Conservation (phyloP, 1,140 invertebrate genomes). For the Linepithema humile region DNA sequence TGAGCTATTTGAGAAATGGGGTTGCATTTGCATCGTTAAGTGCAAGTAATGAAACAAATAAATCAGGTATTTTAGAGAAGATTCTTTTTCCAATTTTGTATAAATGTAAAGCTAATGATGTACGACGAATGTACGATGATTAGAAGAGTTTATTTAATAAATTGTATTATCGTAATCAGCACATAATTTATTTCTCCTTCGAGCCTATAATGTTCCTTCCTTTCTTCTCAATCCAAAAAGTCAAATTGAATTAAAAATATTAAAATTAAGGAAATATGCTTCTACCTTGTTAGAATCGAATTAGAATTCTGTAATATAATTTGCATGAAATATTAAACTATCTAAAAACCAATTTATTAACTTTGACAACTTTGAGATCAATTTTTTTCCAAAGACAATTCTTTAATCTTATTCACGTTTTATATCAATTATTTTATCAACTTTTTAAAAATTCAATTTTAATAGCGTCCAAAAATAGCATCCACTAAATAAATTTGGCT, state of each 20-base stretch:
- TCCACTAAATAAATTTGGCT: too few relatives aligned
- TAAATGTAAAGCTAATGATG: conserved; percentile 78
- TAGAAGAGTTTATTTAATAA: conserved; percentile 78
- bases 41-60: conserved; percentile 20
- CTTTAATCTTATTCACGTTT: too few relatives aligned
- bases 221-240: background rate
- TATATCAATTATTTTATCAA: too few relatives aligned
- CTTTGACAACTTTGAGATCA: background rate
- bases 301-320: background rate
- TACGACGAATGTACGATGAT: conserved; percentile 18
- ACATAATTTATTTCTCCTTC: conserved; percentile 46
- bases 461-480: too few relatives aligned
- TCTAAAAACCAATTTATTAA: background rate
- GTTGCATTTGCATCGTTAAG: background rate
- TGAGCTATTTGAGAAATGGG: background rate
- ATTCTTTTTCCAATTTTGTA: conserved; percentile 78
- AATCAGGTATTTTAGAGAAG: background rate
- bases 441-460: too few relatives aligned
- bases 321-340: background rate
- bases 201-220: background rate
- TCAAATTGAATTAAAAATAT: background rate
- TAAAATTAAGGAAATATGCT: background rate
- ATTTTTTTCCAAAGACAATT: too few relatives aligned
- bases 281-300: background rate
- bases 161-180: conserved; percentile 55